These are phyloP conservation scores for Bostrychus sinensis DNA, from an alignment of 2,113 vertebrate genomes.

Conservation along the genomic window DNA sequence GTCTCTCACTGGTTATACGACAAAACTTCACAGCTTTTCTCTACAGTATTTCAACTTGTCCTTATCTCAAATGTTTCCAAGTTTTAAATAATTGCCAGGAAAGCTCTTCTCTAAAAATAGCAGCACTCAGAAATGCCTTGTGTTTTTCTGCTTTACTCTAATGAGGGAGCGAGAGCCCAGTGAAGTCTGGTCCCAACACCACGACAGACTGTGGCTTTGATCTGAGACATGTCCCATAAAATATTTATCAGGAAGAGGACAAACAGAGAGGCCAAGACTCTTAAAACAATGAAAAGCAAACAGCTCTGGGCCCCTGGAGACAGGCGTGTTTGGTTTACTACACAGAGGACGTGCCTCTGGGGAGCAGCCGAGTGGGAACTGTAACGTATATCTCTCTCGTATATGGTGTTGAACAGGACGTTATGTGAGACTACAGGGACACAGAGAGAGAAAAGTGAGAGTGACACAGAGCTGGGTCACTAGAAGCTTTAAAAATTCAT, in stretches of 20 bases:
- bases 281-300: slow-evolving; percentile 58
- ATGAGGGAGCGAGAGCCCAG: slow-evolving; percentile 31
- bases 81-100: neutral
- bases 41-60: neutral
- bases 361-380: slow-evolving; percentile 38
- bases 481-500: neutral
- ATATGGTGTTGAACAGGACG: slow-evolving; percentile 29
- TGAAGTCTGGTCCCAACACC: slow-evolving; percentile 32
- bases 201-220: slow-evolving; percentile 49
- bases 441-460: neutral
- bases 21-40: no score
- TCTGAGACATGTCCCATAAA: slow-evolving; percentile 49
- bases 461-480: slow-evolving; percentile 21
- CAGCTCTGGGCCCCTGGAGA: slow-evolving; percentile 25
- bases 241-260: slow-evolving; percentile 66
- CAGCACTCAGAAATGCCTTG: neutral
- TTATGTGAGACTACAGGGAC: slow-evolving; percentile 29
- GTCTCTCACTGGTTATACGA: no score
- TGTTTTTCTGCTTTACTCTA: slow-evolving; percentile 40
- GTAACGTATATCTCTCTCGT: slow-evolving; percentile 20
- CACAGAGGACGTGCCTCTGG: slow-evolving; percentile 23
- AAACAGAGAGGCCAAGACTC: slow-evolving; percentile 36
- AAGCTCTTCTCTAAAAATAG: slow-evolving; percentile 5
- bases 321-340: slow-evolving; percentile 32
- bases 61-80: neutral